Evolutionary conservation across 2,113 vertebrate species (phyloP).

Genomic region (Equus przewalskii): DNA sequence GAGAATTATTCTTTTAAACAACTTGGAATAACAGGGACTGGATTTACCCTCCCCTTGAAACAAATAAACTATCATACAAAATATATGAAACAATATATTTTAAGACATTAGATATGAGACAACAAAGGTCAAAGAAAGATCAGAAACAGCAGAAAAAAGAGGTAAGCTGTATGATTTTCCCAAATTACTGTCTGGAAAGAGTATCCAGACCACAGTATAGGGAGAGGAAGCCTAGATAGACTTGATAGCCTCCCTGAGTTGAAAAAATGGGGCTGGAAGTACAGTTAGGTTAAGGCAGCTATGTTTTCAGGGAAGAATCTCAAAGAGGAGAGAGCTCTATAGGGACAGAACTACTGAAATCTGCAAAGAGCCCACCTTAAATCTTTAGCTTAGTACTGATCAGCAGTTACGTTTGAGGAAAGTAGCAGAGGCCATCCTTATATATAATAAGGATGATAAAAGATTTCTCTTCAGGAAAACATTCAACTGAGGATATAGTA

Average conservation of each 20-base stretch:
- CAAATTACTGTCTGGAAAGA: background rate
- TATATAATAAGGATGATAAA: background rate
- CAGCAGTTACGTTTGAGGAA: background rate
- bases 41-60: background rate
- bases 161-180: background rate
- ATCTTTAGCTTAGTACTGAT: background rate
- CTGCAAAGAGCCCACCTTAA: background rate
- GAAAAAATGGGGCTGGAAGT: background rate
- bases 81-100: background rate
- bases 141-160: background rate
- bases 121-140: background rate
- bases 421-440: background rate
- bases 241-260: background rate
- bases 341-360: background rate
- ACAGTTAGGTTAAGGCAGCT: background rate
- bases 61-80: background rate
- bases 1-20: background rate
- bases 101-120: background rate
- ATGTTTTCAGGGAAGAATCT: background rate
- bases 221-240: background rate
- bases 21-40: background rate
- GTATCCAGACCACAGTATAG: background rate
- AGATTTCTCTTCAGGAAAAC: background rate
- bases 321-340: background rate
- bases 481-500: background rate